Evolutionary conservation across 92 coral and sea anemone species (phyloP).

Genomic region (Phenganax subtilis): DNA sequence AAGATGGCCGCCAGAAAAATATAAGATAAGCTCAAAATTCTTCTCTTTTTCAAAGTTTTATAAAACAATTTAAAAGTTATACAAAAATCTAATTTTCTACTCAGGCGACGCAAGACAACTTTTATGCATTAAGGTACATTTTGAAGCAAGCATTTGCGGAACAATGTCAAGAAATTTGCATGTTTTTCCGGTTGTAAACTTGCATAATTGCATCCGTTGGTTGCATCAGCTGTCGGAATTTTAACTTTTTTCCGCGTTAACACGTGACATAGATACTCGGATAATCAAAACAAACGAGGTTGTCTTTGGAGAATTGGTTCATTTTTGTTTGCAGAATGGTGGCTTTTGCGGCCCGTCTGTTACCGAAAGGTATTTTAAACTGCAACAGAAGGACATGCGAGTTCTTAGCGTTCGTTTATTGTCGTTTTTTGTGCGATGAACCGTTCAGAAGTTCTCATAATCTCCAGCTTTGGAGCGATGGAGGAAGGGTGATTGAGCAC

Average conservation of each 20-base stretch:
- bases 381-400: not conserved
- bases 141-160: not conserved
- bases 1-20: too few relatives aligned
- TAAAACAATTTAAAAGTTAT: too few relatives aligned
- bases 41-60: too few relatives aligned
- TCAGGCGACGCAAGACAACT: not conserved
- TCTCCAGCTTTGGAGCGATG: constrained; percentile 82
- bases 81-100: too few relatives aligned
- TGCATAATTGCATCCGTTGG: too few relatives aligned
- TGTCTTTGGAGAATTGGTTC: not conserved
- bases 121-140: not conserved
- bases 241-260: not conserved
- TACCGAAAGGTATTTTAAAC: constrained; percentile 8
- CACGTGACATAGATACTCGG: not conserved
- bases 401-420: not conserved
- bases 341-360: not conserved
- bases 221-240: not conserved
- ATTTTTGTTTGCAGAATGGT: not conserved
- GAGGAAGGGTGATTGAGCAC: constrained; percentile 55
- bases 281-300: constrained; percentile 1
- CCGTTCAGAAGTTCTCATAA: not conserved
- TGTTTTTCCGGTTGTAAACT: not conserved
- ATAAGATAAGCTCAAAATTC: too few relatives aligned
- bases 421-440: not conserved
- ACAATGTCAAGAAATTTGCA: not conserved